Evolutionary conservation across 2,797 vertebrate species (phyloP).

Genomic region (Rhinophrynus dorsalis): DNA sequence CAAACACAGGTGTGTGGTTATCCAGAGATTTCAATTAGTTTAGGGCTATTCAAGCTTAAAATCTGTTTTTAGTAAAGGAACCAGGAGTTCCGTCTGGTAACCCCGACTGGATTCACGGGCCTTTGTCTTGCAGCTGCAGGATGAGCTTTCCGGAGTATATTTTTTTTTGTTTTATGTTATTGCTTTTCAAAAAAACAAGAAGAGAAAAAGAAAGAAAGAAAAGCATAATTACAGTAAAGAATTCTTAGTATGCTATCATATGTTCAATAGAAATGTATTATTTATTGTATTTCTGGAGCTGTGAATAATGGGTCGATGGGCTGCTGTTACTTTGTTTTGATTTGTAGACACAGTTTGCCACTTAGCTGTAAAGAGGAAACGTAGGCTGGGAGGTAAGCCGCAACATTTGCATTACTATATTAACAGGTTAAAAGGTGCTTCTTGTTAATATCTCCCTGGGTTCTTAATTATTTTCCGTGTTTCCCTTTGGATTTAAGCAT

Average conservation of each 20-base stretch:
- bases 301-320: not conserved
- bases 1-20: slow-evolving; percentile 58
- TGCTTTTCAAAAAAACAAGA: slow-evolving; percentile 37
- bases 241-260: slow-evolving; percentile 22
- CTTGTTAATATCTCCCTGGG: slow-evolving; percentile 21
- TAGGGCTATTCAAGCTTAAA: slow-evolving; percentile 54
- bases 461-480: slow-evolving; percentile 39
- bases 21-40: slow-evolving; percentile 55
- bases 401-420: slow-evolving; percentile 23
- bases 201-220: slow-evolving; percentile 28
- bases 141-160: not conserved
- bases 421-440: slow-evolving; percentile 30
- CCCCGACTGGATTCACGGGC: slow-evolving; percentile 1
- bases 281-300: slow-evolving; percentile 13
- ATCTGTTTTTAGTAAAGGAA: slow-evolving; percentile 55
- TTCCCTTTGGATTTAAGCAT: slow-evolving; percentile 37
- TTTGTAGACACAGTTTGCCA: not conserved
- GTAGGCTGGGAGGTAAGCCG: slow-evolving; percentile 8
- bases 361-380: slow-evolving; percentile 23
- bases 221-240: slow-evolving; percentile 24
- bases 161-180: slow-evolving; percentile 25
- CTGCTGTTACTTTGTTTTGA: not conserved
- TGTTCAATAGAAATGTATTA: slow-evolving; percentile 25
- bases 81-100: slow-evolving; percentile 36
- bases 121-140: slow-evolving; percentile 54